Base-by-base conservation (phyloP, 2,113 vertebrate genomes). In the Synodontis membranacea region DNA sequence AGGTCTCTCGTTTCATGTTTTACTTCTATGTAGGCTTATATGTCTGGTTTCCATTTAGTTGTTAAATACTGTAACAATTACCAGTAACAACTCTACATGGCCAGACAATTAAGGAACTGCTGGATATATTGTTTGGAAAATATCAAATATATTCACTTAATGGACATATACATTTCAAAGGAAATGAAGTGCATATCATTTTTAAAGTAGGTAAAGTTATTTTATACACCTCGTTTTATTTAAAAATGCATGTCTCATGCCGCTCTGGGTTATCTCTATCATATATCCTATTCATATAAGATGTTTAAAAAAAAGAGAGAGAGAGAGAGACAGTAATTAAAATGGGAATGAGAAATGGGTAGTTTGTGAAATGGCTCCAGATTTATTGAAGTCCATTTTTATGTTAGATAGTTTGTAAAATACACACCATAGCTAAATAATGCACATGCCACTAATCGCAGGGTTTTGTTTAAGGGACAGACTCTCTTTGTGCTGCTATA, bases 11-110 rank as follows among this genome's bases (percentile, higher is more conserved):
- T 64, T 78, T 76, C 42, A 5, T 46, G n/a, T 85, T 12, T 17
- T 37, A 60, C 28, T 34, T 21, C 25, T 34, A 44, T 86, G 54
- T 81, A 28, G 89, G 86, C 76, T 79, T 0, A 34, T 84, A 54
- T 50, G 48, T 8, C 37, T 21, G 25, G 25, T 48, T 75, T 75
- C 12, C 5, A 0, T 15, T 15, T 48, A 75, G 42, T 1, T 25
- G 1, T 6, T 42, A 42, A 72, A 39, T 72, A 42, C 68, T 68
- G 70, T n/a, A n/a, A n/a, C n/a, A n/a, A n/a, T n/a, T n/a, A 44
- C 11, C 39, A 48, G 11, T 46, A 48, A 15, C 28, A 75, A 23
- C 46, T 31, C 25, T 44, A 23, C 28, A 4, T 25, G 39, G 46
- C 25, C 44, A 46, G 23, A 3, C 46, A 39, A 42, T 74, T 42